These are phyloP conservation scores for Alexandromys oeconomus DNA, from an alignment of 2,797 vertebrate species.

Conservation along the genomic window DNA sequence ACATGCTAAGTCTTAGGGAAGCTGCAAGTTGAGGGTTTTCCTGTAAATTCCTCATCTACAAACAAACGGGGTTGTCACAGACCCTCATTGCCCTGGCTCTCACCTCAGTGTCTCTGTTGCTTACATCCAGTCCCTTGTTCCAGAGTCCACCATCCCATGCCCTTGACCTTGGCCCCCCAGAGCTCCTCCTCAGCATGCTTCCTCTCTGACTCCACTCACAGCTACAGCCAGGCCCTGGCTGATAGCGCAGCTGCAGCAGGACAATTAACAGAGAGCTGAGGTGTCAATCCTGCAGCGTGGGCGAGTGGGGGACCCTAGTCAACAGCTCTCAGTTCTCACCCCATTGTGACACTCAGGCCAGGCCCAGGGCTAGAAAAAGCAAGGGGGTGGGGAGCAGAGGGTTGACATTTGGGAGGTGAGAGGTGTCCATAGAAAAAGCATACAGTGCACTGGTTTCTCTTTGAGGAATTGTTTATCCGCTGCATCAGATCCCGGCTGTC, in stretches of 20 bases:
- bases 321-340: slow-evolving; percentile 82
- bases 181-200: slow-evolving; percentile 81
- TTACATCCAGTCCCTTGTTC: slow-evolving; percentile 91
- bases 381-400: slow-evolving; percentile 71
- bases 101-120: slow-evolving; percentile 91
- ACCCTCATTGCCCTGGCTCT: slow-evolving; percentile 90
- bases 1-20: slow-evolving; percentile 42
- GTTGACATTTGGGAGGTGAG: background rate
- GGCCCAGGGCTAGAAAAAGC: slow-evolving; percentile 87
- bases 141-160: slow-evolving; percentile 88
- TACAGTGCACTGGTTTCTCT: slow-evolving; percentile 58
- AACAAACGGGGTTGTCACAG: slow-evolving; percentile 91
- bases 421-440: slow-evolving; percentile 78
- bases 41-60: slow-evolving; percentile 90
- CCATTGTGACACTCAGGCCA: slow-evolving; percentile 87
- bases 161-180: slow-evolving; percentile 90
- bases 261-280: slow-evolving; percentile 86
- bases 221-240: slow-evolving; percentile 82
- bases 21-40: slow-evolving; percentile 77
- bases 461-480: slow-evolving; percentile 78
- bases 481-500: slow-evolving; percentile 77
- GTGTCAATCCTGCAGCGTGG: slow-evolving; percentile 77
- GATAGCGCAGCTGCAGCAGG: slow-evolving; percentile 82
- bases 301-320: slow-evolving; percentile 82
- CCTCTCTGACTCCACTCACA: slow-evolving; percentile 80